Percentiles rank a stretch among this genome's conserved stretches.
Conservation (phyloP, 2,797 vertebrate species). For the Gadopsis marmoratus region DNA sequence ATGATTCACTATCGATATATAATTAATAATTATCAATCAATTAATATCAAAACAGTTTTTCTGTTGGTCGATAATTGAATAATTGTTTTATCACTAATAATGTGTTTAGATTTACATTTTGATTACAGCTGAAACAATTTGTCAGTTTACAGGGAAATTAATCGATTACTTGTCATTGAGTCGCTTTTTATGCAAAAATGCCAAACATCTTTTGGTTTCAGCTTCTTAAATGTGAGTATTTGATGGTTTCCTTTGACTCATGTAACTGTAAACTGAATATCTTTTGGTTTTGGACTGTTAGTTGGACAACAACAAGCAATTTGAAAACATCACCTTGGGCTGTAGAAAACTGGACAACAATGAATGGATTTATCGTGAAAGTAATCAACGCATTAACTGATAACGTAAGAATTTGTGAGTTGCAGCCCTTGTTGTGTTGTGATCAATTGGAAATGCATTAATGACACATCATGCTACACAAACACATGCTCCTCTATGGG, state of each 20-base stretch:
- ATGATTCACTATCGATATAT: too few relatives aligned
- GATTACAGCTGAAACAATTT: not conserved
- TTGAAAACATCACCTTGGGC: not conserved
- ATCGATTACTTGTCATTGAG: not conserved
- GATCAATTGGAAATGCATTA: not conserved
- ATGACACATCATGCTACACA: not conserved
- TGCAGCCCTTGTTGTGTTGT: not conserved
- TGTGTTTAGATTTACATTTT: conserved; percentile 9
- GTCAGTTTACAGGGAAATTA: not conserved
- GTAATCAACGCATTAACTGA: not conserved
- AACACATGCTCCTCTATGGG: not conserved
- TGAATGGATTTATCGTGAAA: not conserved
- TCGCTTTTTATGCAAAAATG: not conserved
- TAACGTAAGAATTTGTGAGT: not conserved
- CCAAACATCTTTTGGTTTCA: not conserved
- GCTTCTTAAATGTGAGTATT: not conserved
- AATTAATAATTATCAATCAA: too few relatives aligned
- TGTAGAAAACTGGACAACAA: not conserved
- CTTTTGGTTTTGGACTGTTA: not conserved
- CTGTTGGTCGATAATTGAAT: not conserved
- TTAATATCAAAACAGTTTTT: not conserved
- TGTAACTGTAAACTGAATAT: not conserved
- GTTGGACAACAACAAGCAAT: not conserved
- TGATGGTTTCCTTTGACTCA: not conserved
- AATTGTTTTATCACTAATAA: not conserved